Percentiles rank a stretch among this genome's conserved stretches.
Conservation (phyloP, 2,888 invertebrate species). For the Apocheima hispidaria region DNA sequence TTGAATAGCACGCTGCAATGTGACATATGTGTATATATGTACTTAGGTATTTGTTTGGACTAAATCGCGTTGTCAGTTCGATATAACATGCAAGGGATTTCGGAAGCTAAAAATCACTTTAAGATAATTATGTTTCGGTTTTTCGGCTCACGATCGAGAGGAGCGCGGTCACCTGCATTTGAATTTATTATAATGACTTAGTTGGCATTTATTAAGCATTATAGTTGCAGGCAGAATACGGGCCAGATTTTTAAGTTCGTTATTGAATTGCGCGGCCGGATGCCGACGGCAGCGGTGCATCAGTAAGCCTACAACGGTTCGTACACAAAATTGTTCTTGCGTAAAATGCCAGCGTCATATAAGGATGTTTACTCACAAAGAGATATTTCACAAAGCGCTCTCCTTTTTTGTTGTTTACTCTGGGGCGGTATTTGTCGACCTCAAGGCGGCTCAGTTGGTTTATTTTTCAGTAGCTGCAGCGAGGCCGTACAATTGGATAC, state of each 20-base stretch:
- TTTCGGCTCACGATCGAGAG: not conserved
- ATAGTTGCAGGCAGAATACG: constrained; percentile 9
- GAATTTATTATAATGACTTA: not conserved
- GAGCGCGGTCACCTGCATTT: too few relatives aligned
- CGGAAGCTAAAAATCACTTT: not conserved
- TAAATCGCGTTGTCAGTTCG: not conserved
- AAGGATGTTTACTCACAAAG: constrained; percentile 32
- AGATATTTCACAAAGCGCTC: constrained; percentile 27
- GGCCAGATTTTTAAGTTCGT: constrained; percentile 31
- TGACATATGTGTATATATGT: not conserved
- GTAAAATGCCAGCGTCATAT: constrained; percentile 25
- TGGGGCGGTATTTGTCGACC: constrained; percentile 42
- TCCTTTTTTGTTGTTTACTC: constrained; percentile 31
- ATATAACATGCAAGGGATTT: not conserved
- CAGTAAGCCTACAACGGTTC: constrained; percentile 42
- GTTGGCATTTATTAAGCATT: constrained; percentile 2
- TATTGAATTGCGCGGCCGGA: constrained; percentile 28
- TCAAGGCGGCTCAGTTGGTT: constrained; percentile 40
- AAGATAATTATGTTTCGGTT: not conserved
- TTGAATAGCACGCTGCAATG: not conserved
- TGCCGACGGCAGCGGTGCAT: constrained; percentile 29
- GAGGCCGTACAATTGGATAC: constrained; percentile 52
- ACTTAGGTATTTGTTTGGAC: not conserved
- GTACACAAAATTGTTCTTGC: constrained; percentile 29
- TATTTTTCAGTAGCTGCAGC: constrained; percentile 50